Percentiles rank a stretch among this genome's conserved stretches.
Evolutionary conservation across 2,113 vertebrate species (phyloP).

Genomic region (Psilopogon haemacephalus): DNA sequence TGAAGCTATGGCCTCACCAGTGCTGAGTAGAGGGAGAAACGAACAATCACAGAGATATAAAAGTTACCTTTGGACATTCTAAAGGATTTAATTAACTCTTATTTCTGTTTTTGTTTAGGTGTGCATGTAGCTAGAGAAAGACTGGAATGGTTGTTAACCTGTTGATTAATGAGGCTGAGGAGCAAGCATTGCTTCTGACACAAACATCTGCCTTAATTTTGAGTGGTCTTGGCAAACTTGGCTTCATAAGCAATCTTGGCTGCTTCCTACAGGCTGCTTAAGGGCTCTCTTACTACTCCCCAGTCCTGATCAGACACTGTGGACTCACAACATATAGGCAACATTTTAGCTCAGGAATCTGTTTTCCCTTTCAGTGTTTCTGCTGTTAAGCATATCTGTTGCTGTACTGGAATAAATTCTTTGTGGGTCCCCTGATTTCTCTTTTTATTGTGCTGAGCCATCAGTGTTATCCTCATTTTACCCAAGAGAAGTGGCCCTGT

Average conservation of each 20-base stretch:
- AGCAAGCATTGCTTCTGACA: not conserved
- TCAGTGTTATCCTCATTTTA: not conserved
- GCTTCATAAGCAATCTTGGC: not conserved
- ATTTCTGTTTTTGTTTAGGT: not conserved
- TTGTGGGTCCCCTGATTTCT: no score
- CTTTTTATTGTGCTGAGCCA: no score
- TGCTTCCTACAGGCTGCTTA: not conserved
- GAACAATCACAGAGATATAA: not conserved
- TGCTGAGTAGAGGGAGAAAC: no score
- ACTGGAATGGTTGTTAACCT: not conserved
- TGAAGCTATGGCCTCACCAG: no score
- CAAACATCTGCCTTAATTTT: not conserved
- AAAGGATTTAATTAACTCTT: not conserved
- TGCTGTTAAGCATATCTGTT: no score
- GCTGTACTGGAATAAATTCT: no score
- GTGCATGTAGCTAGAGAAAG: not conserved
- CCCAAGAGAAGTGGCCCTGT: not conserved
- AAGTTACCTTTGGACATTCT: not conserved
- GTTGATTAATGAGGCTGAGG: not conserved
- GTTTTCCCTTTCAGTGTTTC: no score
- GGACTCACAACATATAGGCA: no score
- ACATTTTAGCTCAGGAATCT: no score
- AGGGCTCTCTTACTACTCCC: not conserved
- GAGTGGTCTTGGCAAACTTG: not conserved
- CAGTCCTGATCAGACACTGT: not conserved